Evolutionary conservation across 2,797 vertebrate genomes (phyloP).

Genomic region (Lagothrix lagotricha): DNA sequence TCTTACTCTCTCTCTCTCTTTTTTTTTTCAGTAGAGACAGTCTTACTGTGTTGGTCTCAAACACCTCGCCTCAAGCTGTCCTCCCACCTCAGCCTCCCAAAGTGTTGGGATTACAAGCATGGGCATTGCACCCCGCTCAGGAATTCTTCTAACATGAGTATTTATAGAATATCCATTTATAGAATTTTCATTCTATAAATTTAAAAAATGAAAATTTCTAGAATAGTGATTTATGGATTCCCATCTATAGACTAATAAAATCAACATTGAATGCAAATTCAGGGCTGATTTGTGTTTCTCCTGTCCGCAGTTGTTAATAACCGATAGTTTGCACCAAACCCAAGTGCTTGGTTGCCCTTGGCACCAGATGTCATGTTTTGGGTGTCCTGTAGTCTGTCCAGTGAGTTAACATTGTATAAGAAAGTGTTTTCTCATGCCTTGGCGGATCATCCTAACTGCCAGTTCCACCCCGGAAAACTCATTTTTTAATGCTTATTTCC

Average conservation of each 20-base stretch:
- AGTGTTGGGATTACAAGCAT: background rate
- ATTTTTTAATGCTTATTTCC: conserved; percentile 17
- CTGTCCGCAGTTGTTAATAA: conserved; percentile 37
- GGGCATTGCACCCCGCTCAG: background rate
- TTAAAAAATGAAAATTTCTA: background rate
- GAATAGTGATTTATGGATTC: background rate
- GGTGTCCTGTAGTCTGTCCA: conserved; percentile 58
- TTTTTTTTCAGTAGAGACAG: background rate
- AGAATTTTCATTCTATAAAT: background rate
- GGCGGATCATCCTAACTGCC: conserved; percentile 34
- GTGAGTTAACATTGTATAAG: conserved; percentile 43
- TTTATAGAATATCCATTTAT: conserved; percentile 9
- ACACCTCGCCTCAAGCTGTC: background rate
- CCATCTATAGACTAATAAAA: conserved; percentile 55
- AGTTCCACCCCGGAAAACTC: conserved; percentile 43
- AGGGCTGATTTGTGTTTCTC: conserved; percentile 65
- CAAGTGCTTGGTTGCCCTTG: conserved; percentile 68
- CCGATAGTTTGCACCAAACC: conserved; percentile 54
- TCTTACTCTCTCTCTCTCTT: background rate
- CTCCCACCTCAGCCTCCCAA: background rate
- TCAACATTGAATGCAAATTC: conserved; percentile 40
- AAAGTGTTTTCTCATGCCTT: background rate
- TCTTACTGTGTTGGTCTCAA: background rate
- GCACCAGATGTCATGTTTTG: conserved; percentile 59
- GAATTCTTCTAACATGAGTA: background rate